phyloP scores from a whole-genome alignment of 2,113 vertebrate species.

The Misgurnus anguillicaudatus region DNA sequence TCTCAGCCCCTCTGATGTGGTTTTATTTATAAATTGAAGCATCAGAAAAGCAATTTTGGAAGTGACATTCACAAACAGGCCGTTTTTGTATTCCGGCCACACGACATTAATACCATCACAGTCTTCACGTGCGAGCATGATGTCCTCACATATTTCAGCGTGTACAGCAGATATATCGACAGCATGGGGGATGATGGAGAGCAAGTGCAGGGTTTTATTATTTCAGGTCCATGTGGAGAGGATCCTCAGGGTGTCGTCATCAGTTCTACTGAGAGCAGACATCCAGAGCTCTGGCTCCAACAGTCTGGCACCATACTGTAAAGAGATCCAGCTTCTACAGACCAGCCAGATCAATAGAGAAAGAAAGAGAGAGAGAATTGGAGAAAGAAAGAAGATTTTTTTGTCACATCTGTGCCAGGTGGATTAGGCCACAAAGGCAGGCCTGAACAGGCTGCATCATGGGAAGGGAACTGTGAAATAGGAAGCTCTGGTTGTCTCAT shows the following conservation, averaged over 20 bases:
- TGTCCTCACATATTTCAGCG: conserved; percentile 38
- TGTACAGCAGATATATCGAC: conserved; percentile 35
- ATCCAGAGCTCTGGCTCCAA: conserved; percentile 62
- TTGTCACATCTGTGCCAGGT: no score
- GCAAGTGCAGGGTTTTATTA: conserved; percentile 59
- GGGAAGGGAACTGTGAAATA: conserved; percentile 22
- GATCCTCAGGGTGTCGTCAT: conserved; percentile 46
- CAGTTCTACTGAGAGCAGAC: conserved; percentile 54
- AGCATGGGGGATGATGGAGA: conserved; percentile 36
- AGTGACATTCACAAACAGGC: conserved; percentile 43
- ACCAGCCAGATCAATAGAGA: conserved; percentile 62
- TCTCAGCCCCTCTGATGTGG: conserved; percentile 29
- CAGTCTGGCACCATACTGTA: conserved; percentile 73
- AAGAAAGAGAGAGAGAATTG: conserved; percentile 42
- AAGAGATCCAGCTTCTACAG: conserved; percentile 73
- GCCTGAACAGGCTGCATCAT: conserved; percentile 18
- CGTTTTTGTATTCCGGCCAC: conserved; percentile 40
- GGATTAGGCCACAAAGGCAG: conserved; percentile 42
- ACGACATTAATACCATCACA: conserved; percentile 35
- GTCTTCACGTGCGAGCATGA: conserved; percentile 34
- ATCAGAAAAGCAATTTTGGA: conserved; percentile 42
- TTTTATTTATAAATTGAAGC: conserved; percentile 41
- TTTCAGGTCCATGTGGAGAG: conserved; percentile 58
- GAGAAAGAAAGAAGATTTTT: conserved; percentile 60
- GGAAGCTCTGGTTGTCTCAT: background rate